Percentiles rank a stretch among this genome's conserved stretches.
Conservation (phyloP, 2,113 vertebrate species). For the Mormyrus iriodes region DNA sequence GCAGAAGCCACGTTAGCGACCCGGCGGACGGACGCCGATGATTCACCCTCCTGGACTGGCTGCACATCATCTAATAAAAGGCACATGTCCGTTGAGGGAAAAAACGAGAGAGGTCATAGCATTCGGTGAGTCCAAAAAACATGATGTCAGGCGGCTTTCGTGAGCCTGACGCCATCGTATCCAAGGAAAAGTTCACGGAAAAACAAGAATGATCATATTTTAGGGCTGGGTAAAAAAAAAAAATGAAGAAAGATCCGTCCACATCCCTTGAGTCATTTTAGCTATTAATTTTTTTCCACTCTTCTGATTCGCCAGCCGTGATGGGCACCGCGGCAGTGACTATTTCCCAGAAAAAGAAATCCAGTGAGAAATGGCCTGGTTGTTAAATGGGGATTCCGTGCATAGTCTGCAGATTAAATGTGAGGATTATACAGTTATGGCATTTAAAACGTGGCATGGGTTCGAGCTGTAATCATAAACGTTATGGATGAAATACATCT, state of each 20-base stretch:
- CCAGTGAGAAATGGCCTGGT: background rate
- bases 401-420: conserved; percentile 1
- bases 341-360: conserved; percentile 9
- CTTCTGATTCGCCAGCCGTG: background rate
- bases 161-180: background rate
- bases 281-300: background rate
- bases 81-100: background rate
- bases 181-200: background rate
- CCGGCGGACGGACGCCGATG: conserved; percentile 27
- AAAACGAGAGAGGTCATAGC: background rate
- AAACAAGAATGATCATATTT: background rate
- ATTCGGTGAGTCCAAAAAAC: background rate
- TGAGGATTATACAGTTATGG: background rate
- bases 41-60: conserved; percentile 30
- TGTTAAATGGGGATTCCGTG: background rate
- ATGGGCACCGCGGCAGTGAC: background rate
- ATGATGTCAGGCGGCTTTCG: background rate
- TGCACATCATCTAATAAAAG: background rate
- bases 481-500: background rate
- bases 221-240: background rate
- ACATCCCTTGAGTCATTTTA: background rate
- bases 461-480: background rate
- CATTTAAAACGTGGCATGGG: background rate
- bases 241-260: background rate
- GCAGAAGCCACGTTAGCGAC: background rate